phyloP scores from a whole-genome alignment of 2,888 invertebrate species.

The Cactoblastis cactorum region DNA sequence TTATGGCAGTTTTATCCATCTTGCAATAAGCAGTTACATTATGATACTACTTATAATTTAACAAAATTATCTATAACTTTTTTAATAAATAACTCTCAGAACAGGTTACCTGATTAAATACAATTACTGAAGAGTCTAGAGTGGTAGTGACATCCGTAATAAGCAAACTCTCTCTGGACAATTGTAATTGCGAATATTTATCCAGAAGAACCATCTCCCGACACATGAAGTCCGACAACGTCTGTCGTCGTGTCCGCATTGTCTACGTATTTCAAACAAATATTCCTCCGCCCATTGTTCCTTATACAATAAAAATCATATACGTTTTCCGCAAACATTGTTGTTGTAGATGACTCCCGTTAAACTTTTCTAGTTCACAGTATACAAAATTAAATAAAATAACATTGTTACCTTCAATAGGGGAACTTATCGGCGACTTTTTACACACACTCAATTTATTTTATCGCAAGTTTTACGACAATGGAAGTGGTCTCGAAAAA shows the following conservation, averaged over 20 bases:
- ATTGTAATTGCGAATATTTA: constrained; percentile 3
- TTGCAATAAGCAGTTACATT: no score
- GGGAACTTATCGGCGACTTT: constrained; percentile 13
- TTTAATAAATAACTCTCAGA: no score
- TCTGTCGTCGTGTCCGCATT: constrained; percentile 10
- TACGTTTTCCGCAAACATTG: constrained; percentile 8
- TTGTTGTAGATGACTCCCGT: constrained; percentile 8
- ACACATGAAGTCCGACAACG: background rate
- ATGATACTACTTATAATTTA: no score
- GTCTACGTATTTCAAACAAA: constrained; percentile 1
- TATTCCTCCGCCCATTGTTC: constrained; percentile 4
- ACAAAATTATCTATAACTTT: no score
- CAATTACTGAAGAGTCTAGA: background rate
- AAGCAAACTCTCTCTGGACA: background rate
- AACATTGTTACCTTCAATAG: constrained; percentile 14
- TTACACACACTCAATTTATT: constrained; percentile 13
- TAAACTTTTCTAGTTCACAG: constrained; percentile 13
- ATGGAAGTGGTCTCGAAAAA: background rate
- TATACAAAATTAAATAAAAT: constrained; percentile 14
- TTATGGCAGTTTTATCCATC: no score
- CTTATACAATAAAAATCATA: background rate
- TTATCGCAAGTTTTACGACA: constrained; percentile 9
- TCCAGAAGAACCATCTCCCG: background rate
- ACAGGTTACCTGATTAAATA: background rate
- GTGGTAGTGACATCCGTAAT: background rate